Conservation (phyloP, 2,113 vertebrate species). For the Myotis brandtii region DNA sequence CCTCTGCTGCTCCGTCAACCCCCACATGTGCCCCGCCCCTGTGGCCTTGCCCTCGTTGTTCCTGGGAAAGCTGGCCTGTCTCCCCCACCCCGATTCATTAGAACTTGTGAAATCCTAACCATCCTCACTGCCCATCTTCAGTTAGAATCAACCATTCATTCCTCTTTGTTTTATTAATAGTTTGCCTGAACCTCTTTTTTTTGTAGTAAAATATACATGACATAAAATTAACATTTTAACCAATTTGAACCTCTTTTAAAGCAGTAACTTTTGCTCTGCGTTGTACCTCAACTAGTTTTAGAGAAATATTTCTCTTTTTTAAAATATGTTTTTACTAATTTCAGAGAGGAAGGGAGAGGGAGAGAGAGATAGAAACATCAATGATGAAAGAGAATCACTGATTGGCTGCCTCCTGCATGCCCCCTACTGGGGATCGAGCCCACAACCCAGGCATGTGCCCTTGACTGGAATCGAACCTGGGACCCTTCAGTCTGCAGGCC, state of each 20-base stretch:
- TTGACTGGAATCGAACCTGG: no score
- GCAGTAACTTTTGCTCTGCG: not conserved
- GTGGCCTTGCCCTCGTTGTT: not conserved
- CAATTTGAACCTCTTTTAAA: not conserved
- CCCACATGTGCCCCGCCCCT: not conserved
- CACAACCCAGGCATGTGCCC: no score
- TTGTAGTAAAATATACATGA: not conserved
- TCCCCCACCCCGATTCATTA: not conserved
- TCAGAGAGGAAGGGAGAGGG: no score
- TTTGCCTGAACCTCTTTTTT: slow-evolving; percentile 3
- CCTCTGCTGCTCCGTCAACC: not conserved
- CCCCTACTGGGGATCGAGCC: no score
- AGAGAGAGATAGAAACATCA: no score
- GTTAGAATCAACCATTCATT: not conserved
- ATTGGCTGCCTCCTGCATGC: no score
- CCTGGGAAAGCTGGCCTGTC: not conserved
- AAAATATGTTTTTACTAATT: no score
- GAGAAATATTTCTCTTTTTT: not conserved
- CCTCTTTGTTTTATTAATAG: not conserved
- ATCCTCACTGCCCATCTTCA: not conserved
- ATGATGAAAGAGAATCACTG: no score
- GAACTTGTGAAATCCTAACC: not conserved
- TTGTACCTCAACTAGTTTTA: not conserved
- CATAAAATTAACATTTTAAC: not conserved
- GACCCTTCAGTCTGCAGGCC: no score